A percentile compares a stretch with the other conserved stretches of the same genome.
These are phyloP conservation scores for Epinephelus moara DNA, from an alignment of 2,113 vertebrate species.

Conservation along the genomic window DNA sequence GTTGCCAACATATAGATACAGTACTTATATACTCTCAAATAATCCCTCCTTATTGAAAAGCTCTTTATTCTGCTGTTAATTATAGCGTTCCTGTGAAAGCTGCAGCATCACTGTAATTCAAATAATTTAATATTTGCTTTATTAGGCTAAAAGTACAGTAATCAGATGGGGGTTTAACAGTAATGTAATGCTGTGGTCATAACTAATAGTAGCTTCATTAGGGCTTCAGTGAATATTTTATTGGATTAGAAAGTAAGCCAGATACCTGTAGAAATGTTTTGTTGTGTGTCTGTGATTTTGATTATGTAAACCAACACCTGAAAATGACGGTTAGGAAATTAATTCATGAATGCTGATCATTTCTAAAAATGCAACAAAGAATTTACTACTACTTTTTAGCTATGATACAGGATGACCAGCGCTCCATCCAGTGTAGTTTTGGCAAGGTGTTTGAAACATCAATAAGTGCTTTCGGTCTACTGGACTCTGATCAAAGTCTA, in stretches of 20 bases:
- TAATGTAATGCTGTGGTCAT: conserved; percentile 15
- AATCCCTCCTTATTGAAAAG: not conserved
- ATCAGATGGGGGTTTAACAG: conserved; percentile 23
- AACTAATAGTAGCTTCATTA: conserved; percentile 32
- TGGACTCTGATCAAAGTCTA: too few relatives aligned
- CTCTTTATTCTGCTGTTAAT: conserved; percentile 33
- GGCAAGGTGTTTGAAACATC: too few relatives aligned
- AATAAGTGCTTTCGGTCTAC: too few relatives aligned
- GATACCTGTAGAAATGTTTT: conserved; percentile 6
- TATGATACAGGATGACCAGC: too few relatives aligned
- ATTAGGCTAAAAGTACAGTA: conserved; percentile 15
- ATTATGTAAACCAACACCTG: not conserved
- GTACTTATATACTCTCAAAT: conserved; percentile 1
- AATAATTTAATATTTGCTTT: conserved; percentile 37
- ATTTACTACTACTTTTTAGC: too few relatives aligned
- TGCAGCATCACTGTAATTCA: conserved; percentile 1
- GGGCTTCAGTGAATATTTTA: conserved; percentile 4
- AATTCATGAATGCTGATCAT: not conserved
- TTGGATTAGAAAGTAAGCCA: not conserved
- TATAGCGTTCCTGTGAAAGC: not conserved
- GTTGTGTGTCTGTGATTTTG: not conserved
- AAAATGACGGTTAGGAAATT: not conserved
- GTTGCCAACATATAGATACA: not conserved
- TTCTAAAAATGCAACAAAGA: not conserved
- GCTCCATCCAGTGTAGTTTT: too few relatives aligned